Evolutionary conservation across 2,888 invertebrate species (phyloP).

Genomic region (Dorcus parallelipipedus): DNA sequence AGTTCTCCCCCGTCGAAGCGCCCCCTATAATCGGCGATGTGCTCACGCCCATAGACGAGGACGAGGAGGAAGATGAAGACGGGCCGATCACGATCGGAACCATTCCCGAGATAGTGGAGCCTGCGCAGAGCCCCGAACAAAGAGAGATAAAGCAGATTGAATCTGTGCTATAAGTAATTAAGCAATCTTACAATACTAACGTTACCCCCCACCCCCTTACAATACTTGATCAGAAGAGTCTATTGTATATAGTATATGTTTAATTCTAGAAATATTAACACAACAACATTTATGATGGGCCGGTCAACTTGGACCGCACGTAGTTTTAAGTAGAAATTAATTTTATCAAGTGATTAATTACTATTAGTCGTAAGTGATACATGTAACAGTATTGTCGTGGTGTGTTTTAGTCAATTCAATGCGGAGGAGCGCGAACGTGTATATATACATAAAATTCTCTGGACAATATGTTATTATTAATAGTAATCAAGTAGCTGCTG

Average conservation of each 20-base stretch:
- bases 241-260: neutral
- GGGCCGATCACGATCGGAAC: constrained; percentile 66
- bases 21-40: constrained; percentile 61
- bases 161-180: constrained; percentile 61
- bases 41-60: constrained; percentile 79
- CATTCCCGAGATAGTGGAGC: constrained; percentile 54
- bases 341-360: neutral
- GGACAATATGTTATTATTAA: neutral
- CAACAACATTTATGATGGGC: neutral
- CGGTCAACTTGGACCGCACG: neutral
- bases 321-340: neutral
- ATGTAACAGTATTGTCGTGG: constrained; percentile 1
- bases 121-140: constrained; percentile 61
- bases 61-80: constrained; percentile 70
- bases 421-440: neutral
- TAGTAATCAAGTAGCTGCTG: neutral
- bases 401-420: too few relatives aligned
- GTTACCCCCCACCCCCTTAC: neutral
- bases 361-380: neutral
- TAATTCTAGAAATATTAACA: neutral
- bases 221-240: neutral
- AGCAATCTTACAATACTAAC: neutral
- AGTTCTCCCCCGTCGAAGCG: constrained; percentile 50
- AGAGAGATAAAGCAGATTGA: constrained; percentile 67
- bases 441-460: neutral